Evolutionary conservation across 2,113 vertebrate species (phyloP).

Genomic region (Cyanocitta stelleri): DNA sequence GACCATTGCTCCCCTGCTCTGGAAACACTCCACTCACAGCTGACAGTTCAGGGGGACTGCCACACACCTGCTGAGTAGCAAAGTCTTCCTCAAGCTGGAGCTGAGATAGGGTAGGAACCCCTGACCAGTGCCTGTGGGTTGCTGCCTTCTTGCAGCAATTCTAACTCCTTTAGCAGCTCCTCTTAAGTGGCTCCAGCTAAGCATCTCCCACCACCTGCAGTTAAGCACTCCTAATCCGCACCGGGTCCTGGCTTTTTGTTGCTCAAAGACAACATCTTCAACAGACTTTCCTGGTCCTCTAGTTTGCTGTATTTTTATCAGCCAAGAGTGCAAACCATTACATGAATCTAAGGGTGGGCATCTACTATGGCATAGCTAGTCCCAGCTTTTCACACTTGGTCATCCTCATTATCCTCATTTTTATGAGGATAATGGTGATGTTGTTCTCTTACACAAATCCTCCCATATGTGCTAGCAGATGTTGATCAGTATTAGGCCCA

Average conservation of each 20-base stretch:
- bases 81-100: neutral
- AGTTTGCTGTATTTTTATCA: neutral
- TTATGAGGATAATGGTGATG: neutral
- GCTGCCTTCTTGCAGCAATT: neutral
- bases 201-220: neutral
- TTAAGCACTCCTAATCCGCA: neutral
- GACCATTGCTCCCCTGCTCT: neutral
- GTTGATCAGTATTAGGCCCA: neutral
- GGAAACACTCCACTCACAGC: neutral
- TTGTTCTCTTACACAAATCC: neutral
- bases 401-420: neutral
- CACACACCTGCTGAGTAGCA: neutral
- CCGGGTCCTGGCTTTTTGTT: neutral
- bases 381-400: neutral
- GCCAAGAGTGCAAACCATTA: neutral
- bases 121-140: neutral
- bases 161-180: neutral
- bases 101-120: rapidly evolving
- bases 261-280: neutral
- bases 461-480: neutral
- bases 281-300: neutral
- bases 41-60: neutral
- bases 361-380: neutral
- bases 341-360: neutral
- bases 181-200: neutral